phyloP scores from a whole-genome alignment of 2,797 vertebrate genomes.

The Nothura maculosa region DNA sequence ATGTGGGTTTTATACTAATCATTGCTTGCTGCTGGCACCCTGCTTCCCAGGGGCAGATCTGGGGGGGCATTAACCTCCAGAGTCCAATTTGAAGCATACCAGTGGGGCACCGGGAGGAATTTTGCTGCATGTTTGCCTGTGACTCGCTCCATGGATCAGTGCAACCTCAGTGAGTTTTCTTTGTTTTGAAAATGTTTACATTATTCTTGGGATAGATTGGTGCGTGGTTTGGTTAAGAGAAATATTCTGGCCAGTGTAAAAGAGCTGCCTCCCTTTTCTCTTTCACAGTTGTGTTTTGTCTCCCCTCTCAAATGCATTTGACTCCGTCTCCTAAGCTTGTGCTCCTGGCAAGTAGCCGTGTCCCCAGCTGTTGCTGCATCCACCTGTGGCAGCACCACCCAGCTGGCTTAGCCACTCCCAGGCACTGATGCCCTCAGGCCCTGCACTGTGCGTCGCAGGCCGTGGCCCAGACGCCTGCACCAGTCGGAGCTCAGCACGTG shows the following conservation, averaged over 20 bases:
- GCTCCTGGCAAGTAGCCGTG: neutral
- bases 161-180: neutral
- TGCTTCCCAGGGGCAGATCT: neutral
- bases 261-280: no score
- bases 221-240: neutral
- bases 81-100: fast-evolving
- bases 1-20: neutral
- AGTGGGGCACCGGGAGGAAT: neutral
- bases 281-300: neutral
- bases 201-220: neutral
- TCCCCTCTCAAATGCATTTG: neutral
- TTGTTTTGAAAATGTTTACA: neutral
- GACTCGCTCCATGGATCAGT: neutral
- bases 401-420: neutral
- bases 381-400: neutral
- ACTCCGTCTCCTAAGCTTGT: neutral
- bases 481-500: neutral
- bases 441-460: no score
- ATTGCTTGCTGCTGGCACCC: neutral
- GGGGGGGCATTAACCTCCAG: neutral
- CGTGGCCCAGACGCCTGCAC: no score
- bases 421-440: neutral
- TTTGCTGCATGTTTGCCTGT: fast-evolving
- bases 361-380: neutral
- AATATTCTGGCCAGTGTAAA: neutral